These are phyloP conservation scores for Ichneumon xanthorius DNA, from an alignment of 2,888 invertebrate species.

Conservation along the genomic window DNA sequence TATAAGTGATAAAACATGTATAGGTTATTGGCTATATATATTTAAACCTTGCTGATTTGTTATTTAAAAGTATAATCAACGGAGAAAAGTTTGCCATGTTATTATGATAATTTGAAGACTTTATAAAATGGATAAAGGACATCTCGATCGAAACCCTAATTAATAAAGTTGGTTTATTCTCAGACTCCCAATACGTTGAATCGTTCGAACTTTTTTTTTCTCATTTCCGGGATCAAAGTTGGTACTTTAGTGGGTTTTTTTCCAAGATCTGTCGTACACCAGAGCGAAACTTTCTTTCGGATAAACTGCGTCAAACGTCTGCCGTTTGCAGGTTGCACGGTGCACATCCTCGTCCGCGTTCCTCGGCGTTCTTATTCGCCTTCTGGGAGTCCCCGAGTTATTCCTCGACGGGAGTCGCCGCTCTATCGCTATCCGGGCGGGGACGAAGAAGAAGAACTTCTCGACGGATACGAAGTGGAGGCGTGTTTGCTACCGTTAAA, in stretches of 20 bases:
- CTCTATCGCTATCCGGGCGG: neutral
- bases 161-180: neutral
- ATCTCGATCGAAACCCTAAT: neutral
- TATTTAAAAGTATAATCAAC: neutral
- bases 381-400: constrained; percentile 31
- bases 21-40: too few relatives aligned
- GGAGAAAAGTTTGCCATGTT: neutral
- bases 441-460: constrained; percentile 18
- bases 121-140: neutral
- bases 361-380: constrained; percentile 20
- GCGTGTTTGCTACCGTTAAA: constrained; percentile 26
- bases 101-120: neutral
- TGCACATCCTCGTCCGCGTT: constrained; percentile 38
- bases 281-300: neutral
- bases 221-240: neutral
- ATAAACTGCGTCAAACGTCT: neutral
- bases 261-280: neutral
- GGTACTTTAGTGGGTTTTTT: neutral
- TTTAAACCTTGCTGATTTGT: neutral
- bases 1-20: too few relatives aligned
- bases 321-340: constrained; percentile 2
- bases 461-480: constrained; percentile 12
- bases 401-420: constrained; percentile 46
- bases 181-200: neutral
- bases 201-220: neutral